Conservation (phyloP, 2,888 invertebrate genomes). For the Cyrtodaria siliqua region DNA sequence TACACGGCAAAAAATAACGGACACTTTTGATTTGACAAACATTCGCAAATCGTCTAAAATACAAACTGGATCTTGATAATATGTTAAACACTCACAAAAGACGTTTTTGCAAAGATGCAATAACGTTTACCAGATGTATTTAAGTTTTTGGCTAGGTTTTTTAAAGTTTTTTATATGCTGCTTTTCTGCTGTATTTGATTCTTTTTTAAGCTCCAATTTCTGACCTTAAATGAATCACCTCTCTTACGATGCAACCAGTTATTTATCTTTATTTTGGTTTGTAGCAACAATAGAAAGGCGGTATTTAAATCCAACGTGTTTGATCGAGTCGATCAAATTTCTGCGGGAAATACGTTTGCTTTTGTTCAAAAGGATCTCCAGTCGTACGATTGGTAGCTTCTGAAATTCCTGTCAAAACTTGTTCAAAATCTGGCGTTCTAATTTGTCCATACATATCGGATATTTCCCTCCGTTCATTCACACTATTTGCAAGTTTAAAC, state of each 20-base stretch:
- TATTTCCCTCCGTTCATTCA: constrained; percentile 60
- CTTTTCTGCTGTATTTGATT: no score
- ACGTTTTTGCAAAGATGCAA: no score
- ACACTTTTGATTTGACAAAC: no score
- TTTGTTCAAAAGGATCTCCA: constrained; percentile 26
- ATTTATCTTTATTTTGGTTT: constrained; percentile 51
- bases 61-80: no score
- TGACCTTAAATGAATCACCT: no score
- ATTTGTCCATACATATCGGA: constrained; percentile 40
- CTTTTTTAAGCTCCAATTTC: no score
- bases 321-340: constrained; percentile 49
- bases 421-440: constrained; percentile 20
- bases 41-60: no score
- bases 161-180: no score
- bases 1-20: no score
- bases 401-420: constrained; percentile 34
- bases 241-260: not conserved
- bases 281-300: constrained; percentile 61
- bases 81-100: no score
- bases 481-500: constrained; percentile 48
- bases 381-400: constrained; percentile 42
- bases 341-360: constrained; percentile 56
- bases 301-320: constrained; percentile 66
- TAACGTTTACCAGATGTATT: no score
- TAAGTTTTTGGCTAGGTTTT: no score